Evolutionary conservation across 2,888 invertebrate genomes (phyloP), one percentile per base, ranked within the genome.

Genomic region (Lacanobia oleracea): DNA sequence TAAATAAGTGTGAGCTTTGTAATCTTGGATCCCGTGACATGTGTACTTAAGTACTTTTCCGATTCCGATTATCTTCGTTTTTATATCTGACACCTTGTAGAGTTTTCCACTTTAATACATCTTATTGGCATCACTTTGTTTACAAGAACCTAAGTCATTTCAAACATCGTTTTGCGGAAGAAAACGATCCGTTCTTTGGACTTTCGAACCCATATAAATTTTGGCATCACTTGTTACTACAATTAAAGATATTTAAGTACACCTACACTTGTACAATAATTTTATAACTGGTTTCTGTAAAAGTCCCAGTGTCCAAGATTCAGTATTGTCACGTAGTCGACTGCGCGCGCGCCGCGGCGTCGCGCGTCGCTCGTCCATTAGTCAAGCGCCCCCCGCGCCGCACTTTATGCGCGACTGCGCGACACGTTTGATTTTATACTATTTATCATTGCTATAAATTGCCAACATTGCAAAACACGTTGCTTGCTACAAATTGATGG

Each of bases 381-480:
- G 86, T 93, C 91, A 90, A 77, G 75, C 86, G 57, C 79, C 81
- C 83, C 83, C 75, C 83, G 82, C 91, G 82, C 90, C 81, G 88
- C 90, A 89, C 86, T 92, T 92, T 92, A 91, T 90, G 85, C 83
- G 72, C 85, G 81, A 88, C 90, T 90, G 84, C 83, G 73, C 84
- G 82, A 88, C 91, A 91, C 90, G 92, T 91, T 90, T 92, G 91
- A 92, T 93, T 88, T 79, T 79, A 82, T 84, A 82, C 73, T 76
- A 83, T 83, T 85, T 85, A 82, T 83, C 84, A 86, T 79, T 61
- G 56, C 65, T 82, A 77, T 85, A 86, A 82, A 81, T 82, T 79
- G 63, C 53, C 48, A 53, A 72, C 64, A 63, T 79, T 69, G 77
- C 77, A 67, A 76, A 83, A 81, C 74, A 83, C n/a, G 72, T 67